Conservation (phyloP, 2,797 vertebrate species). For the Myotis daubentonii region DNA sequence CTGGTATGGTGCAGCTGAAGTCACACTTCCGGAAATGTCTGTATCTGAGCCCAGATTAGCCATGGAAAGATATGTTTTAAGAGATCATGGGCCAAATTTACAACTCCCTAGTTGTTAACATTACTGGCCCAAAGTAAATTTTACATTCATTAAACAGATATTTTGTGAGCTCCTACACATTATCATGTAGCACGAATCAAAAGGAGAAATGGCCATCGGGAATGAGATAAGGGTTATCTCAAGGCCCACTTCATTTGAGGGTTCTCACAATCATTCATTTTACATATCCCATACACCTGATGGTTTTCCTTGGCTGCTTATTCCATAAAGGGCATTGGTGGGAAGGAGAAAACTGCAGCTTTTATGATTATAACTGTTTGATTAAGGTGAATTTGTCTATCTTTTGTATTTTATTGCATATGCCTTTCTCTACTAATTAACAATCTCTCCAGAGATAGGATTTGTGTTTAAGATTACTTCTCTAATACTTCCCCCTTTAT, state of each 20-base stretch:
- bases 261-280: neutral
- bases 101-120: neutral
- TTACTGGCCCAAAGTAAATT: neutral
- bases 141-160: conserved; percentile 21
- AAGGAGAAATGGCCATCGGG: neutral
- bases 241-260: neutral
- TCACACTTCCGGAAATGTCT: neutral
- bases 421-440: conserved; percentile 31
- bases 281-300: neutral
- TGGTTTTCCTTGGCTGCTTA: neutral
- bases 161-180: neutral
- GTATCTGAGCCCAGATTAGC: neutral
- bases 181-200: neutral
- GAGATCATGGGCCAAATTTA: neutral
- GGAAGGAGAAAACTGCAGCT: neutral
- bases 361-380: neutral
- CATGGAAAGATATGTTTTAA: conserved; percentile 4
- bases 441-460: neutral
- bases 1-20: neutral
- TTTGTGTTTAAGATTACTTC: conserved; percentile 13
- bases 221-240: neutral
- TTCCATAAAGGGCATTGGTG: neutral
- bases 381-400: conserved; percentile 37
- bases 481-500: neutral
- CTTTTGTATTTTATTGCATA: neutral